Percentiles rank a stretch among this genome's conserved stretches.
phyloP scores from a whole-genome alignment of 1,140 invertebrate genomes.

The Argopecten irradians region DNA sequence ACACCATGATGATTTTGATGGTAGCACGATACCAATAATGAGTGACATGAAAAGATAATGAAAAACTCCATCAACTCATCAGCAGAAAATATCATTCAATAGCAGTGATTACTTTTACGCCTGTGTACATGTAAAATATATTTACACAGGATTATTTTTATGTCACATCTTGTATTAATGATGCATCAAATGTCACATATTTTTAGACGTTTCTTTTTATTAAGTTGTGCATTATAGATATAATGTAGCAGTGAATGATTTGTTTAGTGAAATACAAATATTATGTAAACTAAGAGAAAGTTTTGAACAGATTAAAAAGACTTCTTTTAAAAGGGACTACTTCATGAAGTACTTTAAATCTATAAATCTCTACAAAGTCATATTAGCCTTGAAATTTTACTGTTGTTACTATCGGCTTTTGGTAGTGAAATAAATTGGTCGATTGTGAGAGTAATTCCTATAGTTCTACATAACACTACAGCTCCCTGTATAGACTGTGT shows the following conservation, averaged over 20 bases:
- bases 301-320: too few relatives aligned
- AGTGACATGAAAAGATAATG: not conserved
- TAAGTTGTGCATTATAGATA: not conserved
- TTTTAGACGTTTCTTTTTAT: not conserved
- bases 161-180: not conserved
- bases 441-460: not conserved
- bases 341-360: not conserved
- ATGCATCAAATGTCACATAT: too few relatives aligned
- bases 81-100: not conserved
- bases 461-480: not conserved
- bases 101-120: not conserved
- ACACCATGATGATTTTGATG: not conserved
- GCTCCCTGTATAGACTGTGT: not conserved
- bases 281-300: not conserved
- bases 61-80: not conserved
- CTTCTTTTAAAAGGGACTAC: not conserved
- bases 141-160: not conserved
- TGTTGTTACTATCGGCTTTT: too few relatives aligned
- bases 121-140: too few relatives aligned
- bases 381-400: not conserved
- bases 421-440: too few relatives aligned
- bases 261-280: not conserved
- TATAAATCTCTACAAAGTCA: not conserved
- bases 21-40: not conserved
- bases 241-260: not conserved